Conservation (phyloP, 2,113 vertebrate species). For the Tupaia chinensis region DNA sequence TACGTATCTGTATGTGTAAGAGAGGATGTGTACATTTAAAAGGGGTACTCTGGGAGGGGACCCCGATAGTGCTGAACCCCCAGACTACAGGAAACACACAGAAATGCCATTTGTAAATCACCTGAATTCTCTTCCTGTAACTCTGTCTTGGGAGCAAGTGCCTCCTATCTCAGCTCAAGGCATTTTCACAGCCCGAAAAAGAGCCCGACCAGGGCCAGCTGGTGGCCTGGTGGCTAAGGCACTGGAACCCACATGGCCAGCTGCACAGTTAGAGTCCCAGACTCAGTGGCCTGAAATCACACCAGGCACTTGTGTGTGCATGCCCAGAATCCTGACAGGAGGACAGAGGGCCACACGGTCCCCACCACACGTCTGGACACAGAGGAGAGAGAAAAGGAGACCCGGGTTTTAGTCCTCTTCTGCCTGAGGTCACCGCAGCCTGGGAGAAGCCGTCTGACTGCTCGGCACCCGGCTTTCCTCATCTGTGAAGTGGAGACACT, state of each 20-base stretch:
- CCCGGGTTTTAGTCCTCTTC: not conserved
- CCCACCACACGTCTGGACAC: not conserved
- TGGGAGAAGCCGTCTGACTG: not conserved
- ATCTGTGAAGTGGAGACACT: not conserved
- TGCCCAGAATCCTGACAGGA: too few relatives aligned
- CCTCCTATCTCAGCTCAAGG: not conserved
- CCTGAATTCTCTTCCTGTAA: not conserved
- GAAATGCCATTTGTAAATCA: not conserved
- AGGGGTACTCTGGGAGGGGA: not conserved
- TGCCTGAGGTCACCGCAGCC: not conserved
- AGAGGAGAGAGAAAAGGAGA: not conserved
- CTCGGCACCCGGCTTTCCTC: not conserved
- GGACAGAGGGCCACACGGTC: conserved; percentile 72
- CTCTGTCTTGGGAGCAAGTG: not conserved
- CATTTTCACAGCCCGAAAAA: not conserved
- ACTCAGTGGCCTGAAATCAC: too few relatives aligned
- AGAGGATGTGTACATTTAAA: not conserved
- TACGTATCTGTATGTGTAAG: not conserved
- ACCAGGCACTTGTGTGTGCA: too few relatives aligned
- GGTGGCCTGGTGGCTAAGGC: too few relatives aligned
- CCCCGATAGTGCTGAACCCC: not conserved
- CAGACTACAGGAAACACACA: not conserved
- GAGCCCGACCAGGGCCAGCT: too few relatives aligned
- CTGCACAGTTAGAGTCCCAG: too few relatives aligned
- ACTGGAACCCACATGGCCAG: too few relatives aligned